Percentiles rank a stretch among this genome's conserved stretches.
Conservation (phyloP, 2,888 invertebrate species). For the Lacanobia wlatinum region DNA sequence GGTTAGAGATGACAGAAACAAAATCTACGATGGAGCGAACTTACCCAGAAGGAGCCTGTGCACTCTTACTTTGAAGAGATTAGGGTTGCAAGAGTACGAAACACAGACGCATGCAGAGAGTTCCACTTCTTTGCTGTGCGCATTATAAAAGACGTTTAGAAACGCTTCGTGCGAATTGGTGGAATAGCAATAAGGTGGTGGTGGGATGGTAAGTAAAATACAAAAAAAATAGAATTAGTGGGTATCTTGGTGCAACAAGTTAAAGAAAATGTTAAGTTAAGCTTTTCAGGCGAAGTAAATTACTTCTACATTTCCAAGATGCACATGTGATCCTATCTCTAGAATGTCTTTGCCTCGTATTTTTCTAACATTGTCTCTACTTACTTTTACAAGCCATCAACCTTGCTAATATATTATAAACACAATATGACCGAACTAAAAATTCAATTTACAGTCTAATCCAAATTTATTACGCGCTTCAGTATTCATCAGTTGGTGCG, state of each 20-base stretch:
- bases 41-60: too few species aligned
- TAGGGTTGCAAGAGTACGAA: too few species aligned
- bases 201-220: too few species aligned
- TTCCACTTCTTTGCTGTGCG: too few species aligned
- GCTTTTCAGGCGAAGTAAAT: not conserved
- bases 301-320: not conserved
- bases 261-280: not conserved
- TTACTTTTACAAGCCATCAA: conserved; percentile 30
- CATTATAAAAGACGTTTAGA: too few species aligned
- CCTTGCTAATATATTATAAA: conserved; percentile 32
- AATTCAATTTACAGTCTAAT: conserved; percentile 54
- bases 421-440: conserved; percentile 43
- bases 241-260: not conserved
- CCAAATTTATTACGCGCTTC: conserved; percentile 43
- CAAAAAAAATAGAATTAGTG: not conserved
- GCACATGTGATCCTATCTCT: not conserved
- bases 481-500: conserved; percentile 44
- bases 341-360: not conserved
- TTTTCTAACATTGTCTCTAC: conserved; percentile 12
- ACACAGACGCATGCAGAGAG: too few species aligned
- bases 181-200: too few species aligned
- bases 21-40: too few species aligned
- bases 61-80: too few species aligned
- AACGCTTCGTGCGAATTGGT: too few species aligned
- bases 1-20: too few species aligned